These are phyloP conservation scores for Coccyzus lansbergi DNA, from an alignment of 2,797 vertebrate genomes.

Conservation along the genomic window DNA sequence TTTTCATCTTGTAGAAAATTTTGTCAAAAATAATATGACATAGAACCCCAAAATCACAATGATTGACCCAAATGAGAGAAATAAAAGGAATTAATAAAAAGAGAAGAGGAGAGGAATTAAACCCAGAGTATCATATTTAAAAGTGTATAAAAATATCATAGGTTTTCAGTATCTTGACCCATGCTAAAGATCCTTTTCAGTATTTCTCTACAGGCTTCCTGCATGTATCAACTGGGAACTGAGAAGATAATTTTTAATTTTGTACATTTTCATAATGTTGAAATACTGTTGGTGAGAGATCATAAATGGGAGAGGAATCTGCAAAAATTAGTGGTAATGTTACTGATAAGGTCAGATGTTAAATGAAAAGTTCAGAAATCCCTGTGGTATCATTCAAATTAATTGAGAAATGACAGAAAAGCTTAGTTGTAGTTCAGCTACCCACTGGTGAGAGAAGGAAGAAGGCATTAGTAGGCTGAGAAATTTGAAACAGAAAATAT, in stretches of 20 bases:
- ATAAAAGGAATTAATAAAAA: not conserved
- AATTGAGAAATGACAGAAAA: not conserved
- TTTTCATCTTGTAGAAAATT: not conserved
- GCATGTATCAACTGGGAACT: not conserved
- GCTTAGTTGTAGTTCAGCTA: not conserved
- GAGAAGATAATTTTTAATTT: not conserved
- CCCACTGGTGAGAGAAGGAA: not conserved
- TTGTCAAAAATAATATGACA: not conserved
- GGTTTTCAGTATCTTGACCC: not conserved
- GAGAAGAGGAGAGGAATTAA: not conserved
- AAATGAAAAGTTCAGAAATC: not conserved
- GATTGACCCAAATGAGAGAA: not conserved
- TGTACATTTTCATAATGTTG: not conserved
- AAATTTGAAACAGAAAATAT: not conserved
- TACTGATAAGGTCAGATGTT: not conserved
- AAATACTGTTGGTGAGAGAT: not conserved
- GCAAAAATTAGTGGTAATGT: not conserved
- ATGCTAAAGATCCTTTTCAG: not conserved
- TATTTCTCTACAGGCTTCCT: not conserved
- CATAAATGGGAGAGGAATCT: not conserved
- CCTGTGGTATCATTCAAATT: not conserved
- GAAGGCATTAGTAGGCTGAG: not conserved
- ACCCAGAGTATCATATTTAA: not conserved
- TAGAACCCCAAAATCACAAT: not conserved
- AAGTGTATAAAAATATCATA: fast-evolving